Evolutionary conservation across 2,888 invertebrate genomes (phyloP).

Genomic region (Agrotis clavis): DNA sequence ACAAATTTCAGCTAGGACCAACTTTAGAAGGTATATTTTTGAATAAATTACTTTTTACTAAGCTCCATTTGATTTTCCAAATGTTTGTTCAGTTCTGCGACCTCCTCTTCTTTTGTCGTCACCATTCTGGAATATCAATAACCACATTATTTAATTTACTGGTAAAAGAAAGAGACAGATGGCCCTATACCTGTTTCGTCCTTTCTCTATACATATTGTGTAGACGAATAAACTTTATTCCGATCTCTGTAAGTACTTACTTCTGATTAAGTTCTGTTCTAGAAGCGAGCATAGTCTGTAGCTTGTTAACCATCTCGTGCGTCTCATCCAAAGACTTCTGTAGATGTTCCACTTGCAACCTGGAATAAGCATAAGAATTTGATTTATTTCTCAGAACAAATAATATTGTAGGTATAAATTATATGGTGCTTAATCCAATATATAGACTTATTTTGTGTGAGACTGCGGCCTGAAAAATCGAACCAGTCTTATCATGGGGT

Average conservation of each 20-base stretch:
- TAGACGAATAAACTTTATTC: too few relatives aligned
- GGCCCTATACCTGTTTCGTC: too few relatives aligned
- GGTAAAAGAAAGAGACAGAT: too few relatives aligned
- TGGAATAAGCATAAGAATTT: slow-evolving; percentile 63
- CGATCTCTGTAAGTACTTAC: slow-evolving; percentile 68
- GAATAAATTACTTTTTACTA: slow-evolving; percentile 87
- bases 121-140: slow-evolving; percentile 76
- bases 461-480: too few relatives aligned
- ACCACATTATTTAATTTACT: too few relatives aligned
- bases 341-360: slow-evolving; percentile 86
- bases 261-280: slow-evolving; percentile 83
- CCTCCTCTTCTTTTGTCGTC: slow-evolving; percentile 89
- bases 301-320: slow-evolving; percentile 84
- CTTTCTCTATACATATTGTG: too few relatives aligned
- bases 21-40: neutral
- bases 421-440: too few relatives aligned
- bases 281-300: slow-evolving; percentile 83
- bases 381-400: too few relatives aligned
- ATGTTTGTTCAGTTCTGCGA: slow-evolving; percentile 89
- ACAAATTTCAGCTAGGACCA: too few relatives aligned
- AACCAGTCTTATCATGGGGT: too few relatives aligned
- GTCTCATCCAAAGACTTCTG: slow-evolving; percentile 87
- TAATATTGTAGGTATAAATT: too few relatives aligned
- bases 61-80: slow-evolving; percentile 91
- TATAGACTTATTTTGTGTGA: too few relatives aligned